phyloP scores from a whole-genome alignment of 2,113 vertebrate species.

The Nansenia antarctica region DNA sequence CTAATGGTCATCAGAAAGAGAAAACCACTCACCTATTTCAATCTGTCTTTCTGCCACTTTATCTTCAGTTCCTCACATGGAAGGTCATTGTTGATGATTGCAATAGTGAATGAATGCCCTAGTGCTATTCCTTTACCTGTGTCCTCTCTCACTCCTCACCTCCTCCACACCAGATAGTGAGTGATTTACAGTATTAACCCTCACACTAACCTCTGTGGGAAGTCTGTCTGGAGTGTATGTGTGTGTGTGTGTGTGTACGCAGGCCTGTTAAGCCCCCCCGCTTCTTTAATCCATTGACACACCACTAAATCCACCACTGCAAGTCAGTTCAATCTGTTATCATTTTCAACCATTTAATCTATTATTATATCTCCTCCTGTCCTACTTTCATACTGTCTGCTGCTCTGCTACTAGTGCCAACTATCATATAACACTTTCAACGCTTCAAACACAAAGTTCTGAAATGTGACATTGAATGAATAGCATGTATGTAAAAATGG shows the following conservation, averaged over 20 bases:
- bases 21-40: constrained; percentile 50
- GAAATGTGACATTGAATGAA: too few species aligned
- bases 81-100: constrained; percentile 5
- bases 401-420: background rate
- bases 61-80: constrained; percentile 19
- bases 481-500: too few species aligned
- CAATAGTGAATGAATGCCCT: constrained; percentile 3
- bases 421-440: too few species aligned
- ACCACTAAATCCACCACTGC: constrained; percentile 64
- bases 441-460: too few species aligned
- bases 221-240: background rate
- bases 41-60: constrained; percentile 1
- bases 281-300: constrained; percentile 64
- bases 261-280: background rate
- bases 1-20: background rate
- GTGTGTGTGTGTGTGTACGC: constrained; percentile 11
- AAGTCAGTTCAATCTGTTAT: constrained; percentile 68
- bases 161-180: constrained; percentile 30
- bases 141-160: constrained; percentile 1
- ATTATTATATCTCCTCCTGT: constrained; percentile 25
- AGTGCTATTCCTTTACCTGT: constrained; percentile 8
- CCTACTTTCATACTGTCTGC: background rate
- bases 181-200: constrained; percentile 37
- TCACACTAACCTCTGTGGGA: constrained; percentile 33
- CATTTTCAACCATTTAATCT: constrained; percentile 55